Evolutionary conservation across 2,113 vertebrate genomes (phyloP), one percentile per base, ranked within the genome.

Genomic region (Aegithalos caudatus): DNA sequence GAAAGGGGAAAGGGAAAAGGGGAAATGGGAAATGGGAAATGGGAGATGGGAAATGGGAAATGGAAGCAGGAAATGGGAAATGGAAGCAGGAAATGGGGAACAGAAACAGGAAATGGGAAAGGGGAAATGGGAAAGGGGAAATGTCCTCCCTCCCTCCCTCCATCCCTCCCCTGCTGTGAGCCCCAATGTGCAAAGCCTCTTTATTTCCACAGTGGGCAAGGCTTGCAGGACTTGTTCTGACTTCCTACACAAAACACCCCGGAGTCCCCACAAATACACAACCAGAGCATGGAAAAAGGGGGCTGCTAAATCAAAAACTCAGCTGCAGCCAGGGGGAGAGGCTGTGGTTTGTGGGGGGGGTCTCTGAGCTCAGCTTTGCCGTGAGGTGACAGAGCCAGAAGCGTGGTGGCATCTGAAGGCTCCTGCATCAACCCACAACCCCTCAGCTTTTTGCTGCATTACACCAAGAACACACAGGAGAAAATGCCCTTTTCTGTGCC

Each of bases 121-220:
- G n/a, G n/a, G n/a, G n/a, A n/a, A n/a, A n/a, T n/a, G n/a, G n/a
- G n/a, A n/a, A n/a, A n/a, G n/a, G n/a, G n/a, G n/a, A 47, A 21
- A 14, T 0, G 12, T 31, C 25, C 21, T 11, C 6, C 50, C 5
- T 11, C 6, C 50, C 5, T 35, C 20, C 7, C 37, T 51, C 18
- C 62, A 37, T 23, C 62, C 62, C 53, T 69, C 18, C 38, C 53
- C 47, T 45, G 28, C 64, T 20, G 38, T 5, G 38, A 78, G 33
- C 38, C 83, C 38, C 72, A 16, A 18, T 4, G 33, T 19, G 33
- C 72, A 45, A 13, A 73, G 27, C 38, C 35, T 16, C 19, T n/a
- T n/a, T n/a, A n/a, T 47, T 51, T 16, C n/a, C 54, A 12, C 1
- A 12, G 24, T 0, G 1, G 17, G 14, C n/a, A 24, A n/a, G 37